These are phyloP conservation scores for Baronia brevicornis DNA, from an alignment of 2,888 invertebrate genomes.

Conservation along the genomic window DNA sequence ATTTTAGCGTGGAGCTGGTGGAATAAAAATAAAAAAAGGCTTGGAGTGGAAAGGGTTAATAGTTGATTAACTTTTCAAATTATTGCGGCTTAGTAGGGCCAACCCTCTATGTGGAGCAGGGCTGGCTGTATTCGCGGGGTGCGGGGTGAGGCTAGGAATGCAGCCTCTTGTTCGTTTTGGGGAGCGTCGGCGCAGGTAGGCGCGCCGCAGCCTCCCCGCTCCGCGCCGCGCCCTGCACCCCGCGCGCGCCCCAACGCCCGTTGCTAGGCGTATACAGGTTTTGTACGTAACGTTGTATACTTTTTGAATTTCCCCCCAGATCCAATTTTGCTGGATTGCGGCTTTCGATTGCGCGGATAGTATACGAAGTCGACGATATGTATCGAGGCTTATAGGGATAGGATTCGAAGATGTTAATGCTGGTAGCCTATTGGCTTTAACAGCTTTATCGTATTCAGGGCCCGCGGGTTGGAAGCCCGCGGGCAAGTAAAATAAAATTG, in stretches of 20 bases:
- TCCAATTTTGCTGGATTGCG: constrained; percentile 8
- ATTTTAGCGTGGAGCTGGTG: no score
- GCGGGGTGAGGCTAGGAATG: constrained; percentile 59
- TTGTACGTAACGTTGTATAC: constrained; percentile 13
- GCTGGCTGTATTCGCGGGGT: constrained; percentile 35
- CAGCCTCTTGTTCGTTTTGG: constrained; percentile 72
- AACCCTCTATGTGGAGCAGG: constrained; percentile 13
- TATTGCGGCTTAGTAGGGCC: constrained; percentile 1
- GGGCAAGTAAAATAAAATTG: no score
- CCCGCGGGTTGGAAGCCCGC: no score
- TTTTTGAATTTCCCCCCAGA: constrained; percentile 11
- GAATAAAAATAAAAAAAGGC: no score
- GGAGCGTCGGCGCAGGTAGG: constrained; percentile 72
- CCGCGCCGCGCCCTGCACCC: constrained; percentile 22
- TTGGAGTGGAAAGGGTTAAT: no score
- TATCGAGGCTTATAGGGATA: no score
- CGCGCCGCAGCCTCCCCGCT: constrained; percentile 39
- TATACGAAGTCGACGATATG: no score
- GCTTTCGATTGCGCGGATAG: constrained; percentile 9
- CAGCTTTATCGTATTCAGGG: no score
- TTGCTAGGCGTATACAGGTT: constrained; percentile 35
- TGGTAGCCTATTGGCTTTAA: no score
- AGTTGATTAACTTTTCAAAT: no score
- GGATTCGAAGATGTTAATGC: no score
- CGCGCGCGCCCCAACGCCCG: constrained; percentile 19